Evolutionary conservation across 1,140 invertebrate species (phyloP).

Genomic region (Bombus sylvicola): DNA sequence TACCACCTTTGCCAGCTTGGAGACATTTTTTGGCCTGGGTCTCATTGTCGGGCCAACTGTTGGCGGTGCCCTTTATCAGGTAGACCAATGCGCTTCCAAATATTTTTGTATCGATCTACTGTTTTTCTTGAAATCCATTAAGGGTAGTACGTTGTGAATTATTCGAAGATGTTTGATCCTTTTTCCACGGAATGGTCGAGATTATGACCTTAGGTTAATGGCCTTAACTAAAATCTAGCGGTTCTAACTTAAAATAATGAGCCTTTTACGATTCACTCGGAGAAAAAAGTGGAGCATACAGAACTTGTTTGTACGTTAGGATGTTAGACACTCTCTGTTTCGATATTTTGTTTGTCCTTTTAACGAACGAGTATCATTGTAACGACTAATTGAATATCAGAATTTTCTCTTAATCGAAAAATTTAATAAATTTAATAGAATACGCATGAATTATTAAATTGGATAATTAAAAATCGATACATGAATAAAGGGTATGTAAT

Average conservation of each 20-base stretch:
- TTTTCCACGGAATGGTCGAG: background rate
- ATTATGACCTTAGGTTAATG: background rate
- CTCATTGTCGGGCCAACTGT: slow-evolving; percentile 93
- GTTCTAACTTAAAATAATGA: background rate
- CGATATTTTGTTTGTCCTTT: background rate
- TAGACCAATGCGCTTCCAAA: slow-evolving; percentile 60
- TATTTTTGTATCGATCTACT: background rate
- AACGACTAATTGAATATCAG: background rate
- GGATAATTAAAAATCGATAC: background rate
- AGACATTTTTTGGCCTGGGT: slow-evolving; percentile 95
- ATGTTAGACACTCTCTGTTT: background rate
- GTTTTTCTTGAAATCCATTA: background rate
- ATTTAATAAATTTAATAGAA: background rate
- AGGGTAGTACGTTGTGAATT: background rate
- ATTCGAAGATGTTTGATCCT: background rate
- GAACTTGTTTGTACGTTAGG: background rate
- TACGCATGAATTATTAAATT: too few species aligned
- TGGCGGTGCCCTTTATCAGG: slow-evolving; percentile 90
- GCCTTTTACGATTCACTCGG: background rate
- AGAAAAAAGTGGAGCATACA: fast-evolving
- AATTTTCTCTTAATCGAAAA: background rate
- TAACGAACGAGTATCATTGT: background rate
- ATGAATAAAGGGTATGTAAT: too few species aligned
- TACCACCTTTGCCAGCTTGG: slow-evolving; percentile 94
- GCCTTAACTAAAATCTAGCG: background rate